Evolutionary conservation across 2,888 invertebrate species (phyloP), one percentile per base, ranked within the genome.

Genomic region (Timandra comae): DNA sequence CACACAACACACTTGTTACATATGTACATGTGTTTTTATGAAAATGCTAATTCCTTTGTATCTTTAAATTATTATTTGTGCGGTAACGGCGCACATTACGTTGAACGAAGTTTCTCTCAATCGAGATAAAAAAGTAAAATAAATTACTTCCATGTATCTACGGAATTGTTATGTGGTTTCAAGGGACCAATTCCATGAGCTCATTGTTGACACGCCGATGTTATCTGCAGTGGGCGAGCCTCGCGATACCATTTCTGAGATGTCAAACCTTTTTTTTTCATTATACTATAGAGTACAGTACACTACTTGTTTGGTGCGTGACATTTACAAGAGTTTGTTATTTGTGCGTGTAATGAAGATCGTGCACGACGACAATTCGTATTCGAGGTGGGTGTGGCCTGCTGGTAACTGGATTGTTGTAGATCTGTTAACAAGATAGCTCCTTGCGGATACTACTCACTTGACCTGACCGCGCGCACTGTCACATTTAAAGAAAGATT

Each of bases 221-320:
- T 43, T 72, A 79, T 80, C 73, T 54, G 52, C 56, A 58, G 72
- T 73, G 63, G 75, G 77, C 67, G 70, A 64, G 38, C 59, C 69
- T 67, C 66, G 69, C 68, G 67, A 70, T 70, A 63, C 49, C 56
- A 61, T 70, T 63, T 61, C 63, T 63, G 49, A 50, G 52, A 59
- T 56, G 59, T 56, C 62, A 55, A 67, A 54, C 53, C 49, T 47
- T 40, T 51, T 56, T n/a, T 60, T 56, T 63, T 55, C 60, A 62
- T 62, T 54, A 52, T 26, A 34, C 40, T 29, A 41, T 27, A 24
- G 8, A 10, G 24, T 11, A 6, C 2, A 10, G 35, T 49, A 46
- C 45, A 46, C 38, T 49, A 43, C 60, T 57, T 41, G 55, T 55
- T 62, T 47, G 47, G 49, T 56, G 56, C 60, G 58, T 63, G 65